phyloP scores from a whole-genome alignment of 1,140 invertebrate species.

The Sarcophaga peregrina region DNA sequence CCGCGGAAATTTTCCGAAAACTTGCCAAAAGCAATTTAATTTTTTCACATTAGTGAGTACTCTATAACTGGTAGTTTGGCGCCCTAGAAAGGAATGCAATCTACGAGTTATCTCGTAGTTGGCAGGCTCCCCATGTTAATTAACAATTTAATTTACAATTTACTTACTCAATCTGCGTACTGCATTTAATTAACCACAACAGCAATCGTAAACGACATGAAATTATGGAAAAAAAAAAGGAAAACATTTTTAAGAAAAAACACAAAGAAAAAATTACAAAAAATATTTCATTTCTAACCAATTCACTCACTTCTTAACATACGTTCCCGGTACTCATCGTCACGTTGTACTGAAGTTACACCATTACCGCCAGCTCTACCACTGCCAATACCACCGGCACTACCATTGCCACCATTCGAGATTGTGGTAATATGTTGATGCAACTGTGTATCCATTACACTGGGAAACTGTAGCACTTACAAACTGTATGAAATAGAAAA shows the following conservation, averaged over 20 bases:
- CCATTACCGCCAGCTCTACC: not conserved
- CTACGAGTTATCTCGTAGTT: too few species aligned
- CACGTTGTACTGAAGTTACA: not conserved
- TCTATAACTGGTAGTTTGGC: too few species aligned
- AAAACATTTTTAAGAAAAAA: conserved; percentile 6
- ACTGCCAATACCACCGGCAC: not conserved
- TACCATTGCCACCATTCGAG: conserved; percentile 15
- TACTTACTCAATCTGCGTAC: conserved; percentile 35
- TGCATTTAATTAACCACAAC: conserved; percentile 11
- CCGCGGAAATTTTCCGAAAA: too few species aligned
- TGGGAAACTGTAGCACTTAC: not conserved
- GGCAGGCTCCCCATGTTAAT: too few species aligned
- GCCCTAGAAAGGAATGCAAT: too few species aligned
- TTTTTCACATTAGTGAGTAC: too few species aligned
- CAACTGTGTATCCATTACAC: conserved; percentile 29
- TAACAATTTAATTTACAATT: not conserved
- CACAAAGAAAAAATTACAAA: not conserved
- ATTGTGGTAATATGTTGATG: conserved; percentile 23
- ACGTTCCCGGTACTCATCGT: conserved; percentile 34
- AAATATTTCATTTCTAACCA: not conserved
- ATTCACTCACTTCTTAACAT: conserved; percentile 32
- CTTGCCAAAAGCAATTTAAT: too few species aligned
- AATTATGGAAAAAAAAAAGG: not conserved
- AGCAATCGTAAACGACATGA: not conserved
- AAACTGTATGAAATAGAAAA: not conserved